Base-by-base conservation (phyloP, 2,113 vertebrate species). In the Psilopsiagon aymara region DNA sequence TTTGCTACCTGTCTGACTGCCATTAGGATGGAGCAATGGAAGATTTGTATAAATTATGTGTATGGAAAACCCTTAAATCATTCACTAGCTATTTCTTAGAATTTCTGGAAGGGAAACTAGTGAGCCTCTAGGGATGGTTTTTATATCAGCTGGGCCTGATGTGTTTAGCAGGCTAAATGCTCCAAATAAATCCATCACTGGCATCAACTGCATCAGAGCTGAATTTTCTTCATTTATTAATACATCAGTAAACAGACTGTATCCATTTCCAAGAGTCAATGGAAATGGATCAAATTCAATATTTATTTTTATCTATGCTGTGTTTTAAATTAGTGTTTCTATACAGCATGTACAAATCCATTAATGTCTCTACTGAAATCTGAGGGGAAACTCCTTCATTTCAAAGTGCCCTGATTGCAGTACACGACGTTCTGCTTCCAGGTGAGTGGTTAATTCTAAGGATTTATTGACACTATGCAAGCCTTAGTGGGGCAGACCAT, bases 1-100 rank as follows among this genome's bases (percentile, higher is more conserved):
- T 78, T 93, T 93, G 67, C 85, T 95, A 94, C 87, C 85, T 96
- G 67, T 82, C 67, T 95, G 92, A 74, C 71, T 86, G 82, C 90
- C 70, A 59, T 88, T 88, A 93, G 41, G 44, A 63, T 90, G 87
- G 91, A 85, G 93, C 71, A 91, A 88, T 94, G 94, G 93, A 96
- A 97, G 53, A 74, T 76, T 77, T 78, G 17, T 76, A 31, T 78
- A 63, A 89, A 74, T 35, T 8, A 68, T 79, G n/a, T 11, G 51
- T 28, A 37, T 82, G 93, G 87, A 96, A 96, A 97, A 88, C 59
- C 53, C 67, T 59, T 74, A 43, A 91, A 68, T 86, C 41, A 18
- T 87, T 67, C 25, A 37, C 29, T 95, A 41, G 47, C 46, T 86
- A 11, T 78, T 86, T 75, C 39, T 86, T 68, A 51, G 70, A 60